These are phyloP conservation scores for Colostygia pectinataria DNA, from an alignment of 2,888 invertebrate species.

Conservation along the genomic window DNA sequence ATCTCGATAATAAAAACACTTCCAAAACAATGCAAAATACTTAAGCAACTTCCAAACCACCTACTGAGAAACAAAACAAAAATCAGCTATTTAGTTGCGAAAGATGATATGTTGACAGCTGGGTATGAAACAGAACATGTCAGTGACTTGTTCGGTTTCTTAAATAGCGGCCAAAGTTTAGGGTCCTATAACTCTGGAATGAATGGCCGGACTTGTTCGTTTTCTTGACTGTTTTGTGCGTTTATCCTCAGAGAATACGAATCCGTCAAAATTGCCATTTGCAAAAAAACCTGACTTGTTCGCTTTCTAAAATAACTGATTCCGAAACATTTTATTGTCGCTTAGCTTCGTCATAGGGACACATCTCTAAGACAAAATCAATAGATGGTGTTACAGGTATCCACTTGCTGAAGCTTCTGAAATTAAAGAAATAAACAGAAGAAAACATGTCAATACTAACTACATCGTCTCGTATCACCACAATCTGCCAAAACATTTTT, in stretches of 20 bases:
- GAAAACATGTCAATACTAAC: too few relatives aligned
- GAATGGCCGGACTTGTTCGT: slow-evolving; percentile 4
- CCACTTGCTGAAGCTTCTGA: too few relatives aligned
- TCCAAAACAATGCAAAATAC: background rate
- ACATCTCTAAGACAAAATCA: too few relatives aligned
- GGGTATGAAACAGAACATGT: background rate
- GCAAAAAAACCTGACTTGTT: slow-evolving; percentile 1
- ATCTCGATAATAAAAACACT: slow-evolving; percentile 1
- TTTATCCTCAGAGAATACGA: slow-evolving; percentile 1
- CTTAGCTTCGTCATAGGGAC: too few relatives aligned
- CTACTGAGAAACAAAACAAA: background rate
- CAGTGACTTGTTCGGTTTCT: background rate
- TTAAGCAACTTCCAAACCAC: background rate
- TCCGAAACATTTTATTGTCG: too few relatives aligned
- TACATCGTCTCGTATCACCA: too few relatives aligned
- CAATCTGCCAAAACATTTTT: too few relatives aligned
- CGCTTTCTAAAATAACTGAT: background rate
- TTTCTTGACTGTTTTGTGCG: slow-evolving; percentile 6
- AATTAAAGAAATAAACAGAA: too few relatives aligned
- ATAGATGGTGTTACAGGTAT: too few relatives aligned
- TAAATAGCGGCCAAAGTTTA: background rate
- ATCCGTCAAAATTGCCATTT: slow-evolving; percentile 4
- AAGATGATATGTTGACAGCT: background rate
- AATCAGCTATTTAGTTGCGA: background rate
- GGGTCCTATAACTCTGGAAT: background rate